Percentiles rank a stretch among this genome's conserved stretches.
phyloP scores from a whole-genome alignment of 2,113 vertebrate genomes.

The Thermophis baileyi region DNA sequence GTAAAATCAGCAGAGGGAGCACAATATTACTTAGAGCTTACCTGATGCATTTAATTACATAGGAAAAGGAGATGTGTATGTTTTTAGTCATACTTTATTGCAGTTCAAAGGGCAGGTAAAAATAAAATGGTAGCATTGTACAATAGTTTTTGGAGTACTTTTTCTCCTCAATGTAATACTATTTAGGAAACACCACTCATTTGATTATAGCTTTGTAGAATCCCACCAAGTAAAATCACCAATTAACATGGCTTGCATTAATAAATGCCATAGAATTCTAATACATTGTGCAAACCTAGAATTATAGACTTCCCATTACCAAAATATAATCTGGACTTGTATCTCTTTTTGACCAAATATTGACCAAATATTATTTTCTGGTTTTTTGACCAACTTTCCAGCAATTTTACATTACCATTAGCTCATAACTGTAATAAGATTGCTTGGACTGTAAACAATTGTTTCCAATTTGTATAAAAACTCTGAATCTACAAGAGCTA shows the following conservation, averaged over 20 bases:
- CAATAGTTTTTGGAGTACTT: background rate
- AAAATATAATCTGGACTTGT: background rate
- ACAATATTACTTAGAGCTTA: constrained; percentile 50
- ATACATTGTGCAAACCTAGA: background rate
- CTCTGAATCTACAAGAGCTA: background rate
- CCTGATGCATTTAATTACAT: constrained; percentile 20
- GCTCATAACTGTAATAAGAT: background rate
- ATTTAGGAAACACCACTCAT: background rate
- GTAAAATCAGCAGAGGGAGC: constrained; percentile 64
- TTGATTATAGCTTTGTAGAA: background rate
- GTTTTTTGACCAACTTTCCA: constrained; percentile 30
- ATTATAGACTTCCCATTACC: background rate
- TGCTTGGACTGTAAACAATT: background rate
- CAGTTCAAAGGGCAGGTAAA: background rate
- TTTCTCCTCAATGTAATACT: background rate
- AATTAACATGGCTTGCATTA: background rate
- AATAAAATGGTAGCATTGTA: background rate
- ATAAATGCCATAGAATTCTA: background rate
- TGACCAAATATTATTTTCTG: background rate
- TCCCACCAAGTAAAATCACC: background rate
- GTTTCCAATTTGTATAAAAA: background rate
- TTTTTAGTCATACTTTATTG: background rate
- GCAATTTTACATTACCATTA: background rate
- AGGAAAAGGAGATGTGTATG: constrained; percentile 3
- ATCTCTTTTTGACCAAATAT: background rate